A percentile compares a stretch with the other conserved stretches of the same genome.
Evolutionary conservation across 1,140 invertebrate species (phyloP).

Genomic region (Euwallacea fornicatus): DNA sequence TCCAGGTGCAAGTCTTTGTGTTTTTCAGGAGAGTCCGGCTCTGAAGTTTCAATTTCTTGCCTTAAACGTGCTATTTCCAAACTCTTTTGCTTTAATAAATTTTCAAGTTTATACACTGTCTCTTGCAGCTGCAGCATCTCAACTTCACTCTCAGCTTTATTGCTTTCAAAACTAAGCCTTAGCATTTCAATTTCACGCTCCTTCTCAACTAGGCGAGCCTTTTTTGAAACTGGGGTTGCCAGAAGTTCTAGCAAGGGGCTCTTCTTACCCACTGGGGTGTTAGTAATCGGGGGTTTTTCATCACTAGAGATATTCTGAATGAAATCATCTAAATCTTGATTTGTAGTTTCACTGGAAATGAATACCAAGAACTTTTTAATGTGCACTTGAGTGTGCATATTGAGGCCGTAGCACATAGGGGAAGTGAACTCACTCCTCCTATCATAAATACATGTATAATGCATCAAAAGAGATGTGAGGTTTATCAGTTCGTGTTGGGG

Average conservation of each 20-base stretch:
- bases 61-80: slow-evolving; percentile 41
- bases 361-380: slow-evolving; percentile 48
- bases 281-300: slow-evolving; percentile 11
- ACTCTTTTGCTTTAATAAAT: slow-evolving; percentile 34
- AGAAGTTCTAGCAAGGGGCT: slow-evolving; percentile 48
- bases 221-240: slow-evolving; percentile 43
- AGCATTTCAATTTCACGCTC: slow-evolving; percentile 45
- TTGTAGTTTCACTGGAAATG: slow-evolving; percentile 42
- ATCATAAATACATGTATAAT: slow-evolving; percentile 49
- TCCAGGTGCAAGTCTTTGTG: slow-evolving; percentile 35
- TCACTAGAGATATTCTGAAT: slow-evolving; percentile 12
- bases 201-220: slow-evolving; percentile 39
- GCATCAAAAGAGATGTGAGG: slow-evolving; percentile 48
- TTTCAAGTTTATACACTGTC: slow-evolving; percentile 45
- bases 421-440: slow-evolving; percentile 44
- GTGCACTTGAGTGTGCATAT: slow-evolving; percentile 42
- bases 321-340: slow-evolving; percentile 36
- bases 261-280: slow-evolving; percentile 20
- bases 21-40: slow-evolving; percentile 42
- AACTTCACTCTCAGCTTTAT: slow-evolving; percentile 46
- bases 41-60: slow-evolving; percentile 40
- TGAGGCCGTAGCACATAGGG: slow-evolving; percentile 45
- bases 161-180: slow-evolving; percentile 42
- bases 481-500: slow-evolving; percentile 39
- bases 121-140: slow-evolving; percentile 44